phyloP scores from a whole-genome alignment of 2,888 invertebrate genomes.

The Microctonus brassicae region DNA sequence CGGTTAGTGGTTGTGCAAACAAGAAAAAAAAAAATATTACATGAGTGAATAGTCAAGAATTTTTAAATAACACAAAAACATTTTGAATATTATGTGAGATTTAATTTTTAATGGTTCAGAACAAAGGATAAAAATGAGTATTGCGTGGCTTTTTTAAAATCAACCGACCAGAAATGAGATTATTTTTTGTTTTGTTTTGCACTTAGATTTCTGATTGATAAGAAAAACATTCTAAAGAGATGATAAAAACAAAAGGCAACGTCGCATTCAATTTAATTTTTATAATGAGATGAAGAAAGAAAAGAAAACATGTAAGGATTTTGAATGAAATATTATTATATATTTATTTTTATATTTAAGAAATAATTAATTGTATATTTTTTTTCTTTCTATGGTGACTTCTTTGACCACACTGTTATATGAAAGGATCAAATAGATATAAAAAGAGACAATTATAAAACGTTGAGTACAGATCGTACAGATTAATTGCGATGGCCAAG shows the following conservation, averaged over 20 bases:
- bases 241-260: too few relatives aligned
- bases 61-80: not conserved
- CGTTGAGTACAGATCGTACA: not conserved
- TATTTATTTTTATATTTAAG: not conserved
- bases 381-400: not conserved
- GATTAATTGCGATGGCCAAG: not conserved
- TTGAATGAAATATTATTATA: not conserved
- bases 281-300: not conserved
- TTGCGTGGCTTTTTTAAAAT: conserved; percentile 6
- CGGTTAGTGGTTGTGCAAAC: not conserved
- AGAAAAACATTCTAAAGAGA: not conserved
- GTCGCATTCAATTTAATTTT: too few relatives aligned
- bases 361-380: too few relatives aligned
- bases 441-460: not conserved
- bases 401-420: not conserved
- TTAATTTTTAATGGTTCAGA: conserved; percentile 2
- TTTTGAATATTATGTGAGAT: conserved; percentile 6
- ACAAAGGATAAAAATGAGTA: conserved; percentile 16
- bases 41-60: not conserved
- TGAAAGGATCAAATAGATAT: not conserved
- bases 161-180: conserved; percentile 17
- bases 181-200: not conserved
- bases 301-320: not conserved
- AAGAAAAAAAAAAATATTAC: not conserved
- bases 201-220: not conserved